A percentile compares a stretch with the other conserved stretches of the same genome.
Conservation (phyloP, 2,113 vertebrate genomes). For the Scortum barcoo region DNA sequence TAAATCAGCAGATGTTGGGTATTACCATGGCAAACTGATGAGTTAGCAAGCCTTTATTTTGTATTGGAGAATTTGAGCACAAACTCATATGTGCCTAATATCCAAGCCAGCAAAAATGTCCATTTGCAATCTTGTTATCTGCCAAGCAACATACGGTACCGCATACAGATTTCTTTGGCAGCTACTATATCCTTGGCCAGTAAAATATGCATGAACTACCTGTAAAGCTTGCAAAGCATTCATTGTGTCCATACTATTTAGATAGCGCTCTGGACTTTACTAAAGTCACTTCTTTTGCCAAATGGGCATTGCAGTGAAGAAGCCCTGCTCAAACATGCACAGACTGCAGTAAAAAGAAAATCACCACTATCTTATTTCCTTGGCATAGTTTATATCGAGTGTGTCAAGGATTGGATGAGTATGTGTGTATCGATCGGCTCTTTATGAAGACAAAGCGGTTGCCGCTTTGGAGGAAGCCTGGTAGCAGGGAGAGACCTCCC, state of each 20-base stretch:
- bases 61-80: conserved; percentile 39
- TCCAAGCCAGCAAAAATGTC: conserved; percentile 56
- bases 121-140: conserved; percentile 35
- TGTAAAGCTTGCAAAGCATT: conserved; percentile 25
- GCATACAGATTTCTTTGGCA: conserved; percentile 47
- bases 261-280: neutral
- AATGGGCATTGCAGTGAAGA: conserved; percentile 26
- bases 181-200: conserved; percentile 30
- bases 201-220: conserved; percentile 43
- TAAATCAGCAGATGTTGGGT: conserved; percentile 39
- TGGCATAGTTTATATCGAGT: conserved; percentile 54
- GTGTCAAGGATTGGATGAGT: conserved; percentile 40
- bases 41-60: conserved; percentile 38
- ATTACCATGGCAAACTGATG: conserved; percentile 44
- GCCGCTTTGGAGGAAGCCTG: conserved; percentile 63
- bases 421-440: conserved; percentile 78
- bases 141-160: conserved; percentile 53
- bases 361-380: conserved; percentile 35
- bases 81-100: conserved; percentile 40
- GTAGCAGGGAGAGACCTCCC: conserved; percentile 74
- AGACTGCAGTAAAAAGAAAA: conserved; percentile 38
- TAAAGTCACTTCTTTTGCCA: conserved; percentile 7
- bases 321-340: conserved; percentile 25
- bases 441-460: conserved; percentile 82
- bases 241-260: conserved; percentile 38